Percentiles rank a stretch among this genome's conserved stretches.
Conservation (phyloP, 2,797 vertebrate species). For the Argya squamiceps region DNA sequence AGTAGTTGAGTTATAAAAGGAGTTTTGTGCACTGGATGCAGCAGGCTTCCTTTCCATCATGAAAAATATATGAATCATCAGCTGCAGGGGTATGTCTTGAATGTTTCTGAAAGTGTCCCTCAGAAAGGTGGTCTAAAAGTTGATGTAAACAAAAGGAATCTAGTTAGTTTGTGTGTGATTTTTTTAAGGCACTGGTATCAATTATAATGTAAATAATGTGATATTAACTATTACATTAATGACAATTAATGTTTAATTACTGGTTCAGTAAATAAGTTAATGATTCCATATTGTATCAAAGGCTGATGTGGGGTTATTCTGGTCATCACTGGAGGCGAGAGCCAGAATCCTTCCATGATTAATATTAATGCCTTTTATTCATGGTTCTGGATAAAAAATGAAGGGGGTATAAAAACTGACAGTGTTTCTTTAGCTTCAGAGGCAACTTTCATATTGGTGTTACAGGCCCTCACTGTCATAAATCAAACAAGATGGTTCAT, state of each 20-base stretch:
- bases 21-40: background rate
- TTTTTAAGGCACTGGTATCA: background rate
- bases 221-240: background rate
- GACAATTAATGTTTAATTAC: background rate
- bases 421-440: background rate
- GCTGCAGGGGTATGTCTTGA: background rate
- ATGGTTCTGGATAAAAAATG: background rate
- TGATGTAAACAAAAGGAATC: background rate
- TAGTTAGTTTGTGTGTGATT: background rate
- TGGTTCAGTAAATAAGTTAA: background rate
- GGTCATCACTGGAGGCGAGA: background rate
- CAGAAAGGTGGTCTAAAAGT: background rate
- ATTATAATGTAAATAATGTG: background rate
- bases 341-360: background rate
- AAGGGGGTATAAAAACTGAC: background rate
- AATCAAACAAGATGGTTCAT: background rate
- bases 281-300: background rate
- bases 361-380: background rate
- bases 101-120: background rate
- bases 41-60: background rate
- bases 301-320: background rate
- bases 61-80: background rate
- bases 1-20: conserved; percentile 2
- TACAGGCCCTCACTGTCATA: background rate
- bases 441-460: background rate